Evolutionary conservation across 2,888 invertebrate genomes (phyloP).

Genomic region (Seladonia tumulorum): DNA sequence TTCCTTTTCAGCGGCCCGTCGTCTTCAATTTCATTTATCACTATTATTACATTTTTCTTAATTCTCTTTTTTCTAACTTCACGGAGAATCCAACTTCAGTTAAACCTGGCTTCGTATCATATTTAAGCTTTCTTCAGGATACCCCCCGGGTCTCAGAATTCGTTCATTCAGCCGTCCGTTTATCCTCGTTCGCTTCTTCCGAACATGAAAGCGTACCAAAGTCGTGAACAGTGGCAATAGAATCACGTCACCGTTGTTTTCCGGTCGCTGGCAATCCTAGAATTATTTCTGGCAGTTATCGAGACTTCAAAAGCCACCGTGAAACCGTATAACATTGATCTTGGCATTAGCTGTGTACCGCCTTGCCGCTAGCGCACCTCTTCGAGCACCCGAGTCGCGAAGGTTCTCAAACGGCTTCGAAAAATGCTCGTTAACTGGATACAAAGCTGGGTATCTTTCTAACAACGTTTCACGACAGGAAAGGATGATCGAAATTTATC

Average conservation of each 20-base stretch:
- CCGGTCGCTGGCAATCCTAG: background rate
- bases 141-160: background rate
- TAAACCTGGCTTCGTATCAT: background rate
- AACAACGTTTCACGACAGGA: background rate
- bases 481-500: no score
- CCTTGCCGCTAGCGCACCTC: background rate
- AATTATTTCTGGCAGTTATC: conserved; percentile 19
- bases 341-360: conserved; percentile 30
- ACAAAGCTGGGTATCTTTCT: background rate
- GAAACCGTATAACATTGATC: conserved; percentile 41
- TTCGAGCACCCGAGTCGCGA: background rate
- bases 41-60: no score
- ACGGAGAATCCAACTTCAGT: background rate
- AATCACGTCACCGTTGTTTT: background rate
- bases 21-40: no score
- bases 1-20: background rate
- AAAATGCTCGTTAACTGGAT: background rate
- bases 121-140: background rate
- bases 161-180: background rate
- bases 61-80: background rate
- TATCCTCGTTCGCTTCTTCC: background rate
- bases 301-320: background rate
- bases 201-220: background rate
- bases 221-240: background rate
- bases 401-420: background rate